Evolutionary conservation across 2,888 invertebrate genomes (phyloP).

Genomic region (Augiades crinisus): DNA sequence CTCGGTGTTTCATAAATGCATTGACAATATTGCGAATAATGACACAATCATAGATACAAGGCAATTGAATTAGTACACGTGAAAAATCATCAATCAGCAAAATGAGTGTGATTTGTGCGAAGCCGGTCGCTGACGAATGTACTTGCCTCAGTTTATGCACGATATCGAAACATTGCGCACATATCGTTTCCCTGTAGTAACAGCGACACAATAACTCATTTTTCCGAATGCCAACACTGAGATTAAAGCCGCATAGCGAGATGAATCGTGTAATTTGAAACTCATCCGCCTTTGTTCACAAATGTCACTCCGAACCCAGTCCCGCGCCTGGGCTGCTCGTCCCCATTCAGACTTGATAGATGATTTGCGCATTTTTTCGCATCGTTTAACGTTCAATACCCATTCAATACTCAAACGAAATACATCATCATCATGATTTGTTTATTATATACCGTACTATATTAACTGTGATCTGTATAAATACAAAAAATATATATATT

Average conservation of each 20-base stretch:
- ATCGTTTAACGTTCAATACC: too few species aligned
- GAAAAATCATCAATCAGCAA: conserved; percentile 17
- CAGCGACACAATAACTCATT: conserved; percentile 64
- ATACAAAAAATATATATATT: too few species aligned
- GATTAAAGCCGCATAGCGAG: conserved; percentile 56
- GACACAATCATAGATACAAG: conserved; percentile 13
- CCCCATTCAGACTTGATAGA: conserved; percentile 11
- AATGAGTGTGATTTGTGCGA: conserved; percentile 16
- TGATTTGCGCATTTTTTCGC: conserved; percentile 28
- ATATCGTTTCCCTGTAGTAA: conserved; percentile 31
- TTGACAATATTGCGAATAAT: background rate
- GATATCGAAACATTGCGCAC: conserved; percentile 26
- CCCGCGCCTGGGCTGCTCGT: background rate
- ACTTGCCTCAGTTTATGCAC: conserved; percentile 13
- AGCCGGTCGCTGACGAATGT: background rate
- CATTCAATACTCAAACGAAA: conserved; percentile 17
- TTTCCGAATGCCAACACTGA: conserved; percentile 55
- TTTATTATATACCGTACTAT: too few species aligned
- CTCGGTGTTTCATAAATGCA: background rate
- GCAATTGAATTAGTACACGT: conserved; percentile 15
- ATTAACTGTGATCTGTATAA: too few species aligned
- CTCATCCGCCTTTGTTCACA: conserved; percentile 56
- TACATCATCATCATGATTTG: too few species aligned
- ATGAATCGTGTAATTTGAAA: conserved; percentile 71
- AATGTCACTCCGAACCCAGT: conserved; percentile 43